Percentiles rank a stretch among this genome's conserved stretches.
These are phyloP conservation scores for Takifugu rubripes DNA, from an alignment of 2,797 vertebrate genomes.

Conservation along the genomic window DNA sequence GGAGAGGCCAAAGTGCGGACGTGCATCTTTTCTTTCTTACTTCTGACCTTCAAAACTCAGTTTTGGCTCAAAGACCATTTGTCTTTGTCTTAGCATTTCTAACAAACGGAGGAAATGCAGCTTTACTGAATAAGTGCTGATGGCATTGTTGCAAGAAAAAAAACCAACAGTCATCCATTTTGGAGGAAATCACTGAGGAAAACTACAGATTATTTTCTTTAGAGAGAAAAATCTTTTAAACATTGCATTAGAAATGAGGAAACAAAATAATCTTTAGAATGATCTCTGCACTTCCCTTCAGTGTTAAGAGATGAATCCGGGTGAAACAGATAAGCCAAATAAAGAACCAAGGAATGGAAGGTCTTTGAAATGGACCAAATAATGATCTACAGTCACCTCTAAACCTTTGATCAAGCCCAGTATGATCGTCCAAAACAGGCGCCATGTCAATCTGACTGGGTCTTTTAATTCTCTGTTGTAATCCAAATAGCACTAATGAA, in stretches of 20 bases:
- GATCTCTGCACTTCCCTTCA: constrained; percentile 14
- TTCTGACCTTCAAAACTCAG: constrained; percentile 42
- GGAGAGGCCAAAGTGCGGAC: constrained; percentile 43
- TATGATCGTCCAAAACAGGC: neutral
- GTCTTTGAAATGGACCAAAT: constrained; percentile 2
- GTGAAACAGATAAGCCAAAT: constrained; percentile 62
- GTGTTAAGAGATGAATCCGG: constrained; percentile 60
- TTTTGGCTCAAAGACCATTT: constrained; percentile 47
- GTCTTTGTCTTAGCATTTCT: constrained; percentile 28
- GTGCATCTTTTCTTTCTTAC: constrained; percentile 56
- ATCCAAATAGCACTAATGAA: constrained; percentile 47
- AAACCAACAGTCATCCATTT: constrained; percentile 37
- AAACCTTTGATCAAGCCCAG: neutral
- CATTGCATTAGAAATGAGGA: constrained; percentile 16
- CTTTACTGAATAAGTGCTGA: constrained; percentile 42
- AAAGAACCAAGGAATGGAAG: constrained; percentile 1
- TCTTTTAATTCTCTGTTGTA: constrained; percentile 37
- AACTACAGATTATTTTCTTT: constrained; percentile 35
- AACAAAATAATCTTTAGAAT: constrained; percentile 33
- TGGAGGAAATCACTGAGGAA: constrained; percentile 38
- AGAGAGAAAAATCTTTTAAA: constrained; percentile 14
- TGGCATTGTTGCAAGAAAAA: constrained; percentile 43
- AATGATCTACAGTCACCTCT: neutral
- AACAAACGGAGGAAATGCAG: constrained; percentile 67
- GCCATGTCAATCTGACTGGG: neutral